Evolutionary conservation across 2,113 vertebrate genomes (phyloP).

Genomic region (Trematomus loennbergii): DNA sequence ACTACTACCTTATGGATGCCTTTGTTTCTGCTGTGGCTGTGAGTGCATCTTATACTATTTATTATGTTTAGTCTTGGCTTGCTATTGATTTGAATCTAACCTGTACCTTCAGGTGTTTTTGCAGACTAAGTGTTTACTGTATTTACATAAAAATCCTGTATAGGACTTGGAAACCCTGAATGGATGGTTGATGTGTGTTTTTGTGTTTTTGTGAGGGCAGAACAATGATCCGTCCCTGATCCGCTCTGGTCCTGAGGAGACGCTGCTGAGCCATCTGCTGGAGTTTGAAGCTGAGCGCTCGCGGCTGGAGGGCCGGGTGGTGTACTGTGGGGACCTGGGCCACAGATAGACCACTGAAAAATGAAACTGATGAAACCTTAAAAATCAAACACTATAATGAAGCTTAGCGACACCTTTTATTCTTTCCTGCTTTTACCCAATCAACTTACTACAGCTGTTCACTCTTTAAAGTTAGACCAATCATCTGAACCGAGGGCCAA

Average conservation of each 20-base stretch:
- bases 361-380: background rate
- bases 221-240: slow-evolving; percentile 78
- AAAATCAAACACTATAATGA: background rate
- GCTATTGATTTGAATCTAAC: background rate
- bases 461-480: background rate
- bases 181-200: background rate
- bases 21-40: slow-evolving; percentile 87
- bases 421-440: background rate
- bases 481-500: background rate
- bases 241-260: slow-evolving; percentile 80
- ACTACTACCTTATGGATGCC: slow-evolving; percentile 84
- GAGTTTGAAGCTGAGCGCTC: slow-evolving; percentile 85
- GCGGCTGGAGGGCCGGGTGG: slow-evolving; percentile 79
- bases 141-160: background rate
- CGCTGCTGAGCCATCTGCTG: slow-evolving; percentile 81
- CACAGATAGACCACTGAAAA: background rate
- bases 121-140: background rate
- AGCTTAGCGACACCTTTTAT: background rate
- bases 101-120: background rate
- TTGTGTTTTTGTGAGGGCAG: slow-evolving; percentile 57
- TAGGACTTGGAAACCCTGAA: background rate
- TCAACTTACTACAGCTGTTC: background rate
- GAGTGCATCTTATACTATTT: slow-evolving; percentile 52
- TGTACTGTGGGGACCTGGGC: slow-evolving; percentile 57
- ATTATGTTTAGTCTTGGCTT: background rate